Evolutionary conservation across 2,797 vertebrate species (phyloP), one percentile per base, ranked within the genome.

Genomic region (Trichosurus vulpecula): DNA sequence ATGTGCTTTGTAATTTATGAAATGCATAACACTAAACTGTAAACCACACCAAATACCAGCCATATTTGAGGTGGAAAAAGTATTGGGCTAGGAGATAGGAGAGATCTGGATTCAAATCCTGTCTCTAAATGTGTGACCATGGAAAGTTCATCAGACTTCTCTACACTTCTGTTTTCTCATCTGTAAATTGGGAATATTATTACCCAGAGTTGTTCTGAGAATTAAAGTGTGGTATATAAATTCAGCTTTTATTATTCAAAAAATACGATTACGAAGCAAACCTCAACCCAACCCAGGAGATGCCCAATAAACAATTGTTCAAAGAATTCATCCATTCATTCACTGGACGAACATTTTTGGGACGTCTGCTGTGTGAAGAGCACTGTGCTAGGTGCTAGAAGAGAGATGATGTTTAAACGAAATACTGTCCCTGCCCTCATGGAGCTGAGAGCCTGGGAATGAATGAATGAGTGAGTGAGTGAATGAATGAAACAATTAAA

Each of bases 161-260:
- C 81, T 29, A 51, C 53, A 52, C 47, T 56, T 90, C 81, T 6
- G 3, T 93, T 74, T 93, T 52, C 91, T 74, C n/a, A 22, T 57
- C 91, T 90, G 19, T 92, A 51, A 92, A 93, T 61, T 1, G 66
- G 57, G 54, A 14, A 51, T 25, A n/a, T 51, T 35, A 11, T 93
- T 41, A 66, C 11, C 47, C 13, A 10, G 81, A 35, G 27, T 6
- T 1, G 1, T 6, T 13, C 0, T 6, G 5, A 52, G 4, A 22
- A 52, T 31, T 41, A 53, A 4, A n/a, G 4, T 1, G 14, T 25
- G 11, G n/a, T 22, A 74, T 74, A 74, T 74, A 74, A 74, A 66
- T n/a, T 74, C 29, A 74, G 35, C 35, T 74, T 74, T 81, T 81
- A 8, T 81, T 25, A 81, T 81, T 81, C 22, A 81, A 81, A 74